phyloP scores from a whole-genome alignment of 2,888 invertebrate species.

The Hydrotaea diabolus region DNA sequence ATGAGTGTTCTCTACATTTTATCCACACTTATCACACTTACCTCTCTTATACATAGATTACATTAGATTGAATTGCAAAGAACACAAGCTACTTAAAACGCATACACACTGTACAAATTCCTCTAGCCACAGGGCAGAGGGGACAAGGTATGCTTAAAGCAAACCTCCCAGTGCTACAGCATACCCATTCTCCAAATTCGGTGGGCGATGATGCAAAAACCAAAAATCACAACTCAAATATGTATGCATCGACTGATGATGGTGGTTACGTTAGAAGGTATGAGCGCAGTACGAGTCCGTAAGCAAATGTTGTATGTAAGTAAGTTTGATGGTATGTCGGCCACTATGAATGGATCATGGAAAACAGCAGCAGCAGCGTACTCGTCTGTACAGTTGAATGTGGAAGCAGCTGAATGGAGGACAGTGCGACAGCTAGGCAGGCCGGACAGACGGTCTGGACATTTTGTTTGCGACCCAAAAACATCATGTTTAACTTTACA shows the following conservation, averaged over 20 bases:
- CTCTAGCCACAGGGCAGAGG: neutral
- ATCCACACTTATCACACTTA: neutral
- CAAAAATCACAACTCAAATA: slow-evolving; percentile 59
- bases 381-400: too few relatives aligned
- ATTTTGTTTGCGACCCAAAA: slow-evolving; percentile 28
- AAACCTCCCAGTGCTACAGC: neutral
- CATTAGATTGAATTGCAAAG: slow-evolving; percentile 35
- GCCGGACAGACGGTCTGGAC: neutral
- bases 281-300: neutral
- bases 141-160: neutral
- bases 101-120: neutral
- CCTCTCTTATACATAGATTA: neutral
- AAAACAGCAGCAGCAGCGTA: too few relatives aligned
- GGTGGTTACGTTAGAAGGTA: slow-evolving; percentile 19
- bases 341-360: too few relatives aligned
- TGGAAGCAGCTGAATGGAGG: too few relatives aligned
- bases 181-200: neutral
- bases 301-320: neutral
- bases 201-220: slow-evolving; percentile 41
- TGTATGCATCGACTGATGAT: slow-evolving; percentile 55
- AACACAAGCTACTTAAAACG: slow-evolving; percentile 64
- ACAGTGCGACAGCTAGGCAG: too few relatives aligned
- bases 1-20: neutral
- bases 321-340: too few relatives aligned
- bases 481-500: slow-evolving; percentile 54